Evolutionary conservation across 2,888 invertebrate genomes (phyloP).

Genomic region (Nomada hirtipes): DNA sequence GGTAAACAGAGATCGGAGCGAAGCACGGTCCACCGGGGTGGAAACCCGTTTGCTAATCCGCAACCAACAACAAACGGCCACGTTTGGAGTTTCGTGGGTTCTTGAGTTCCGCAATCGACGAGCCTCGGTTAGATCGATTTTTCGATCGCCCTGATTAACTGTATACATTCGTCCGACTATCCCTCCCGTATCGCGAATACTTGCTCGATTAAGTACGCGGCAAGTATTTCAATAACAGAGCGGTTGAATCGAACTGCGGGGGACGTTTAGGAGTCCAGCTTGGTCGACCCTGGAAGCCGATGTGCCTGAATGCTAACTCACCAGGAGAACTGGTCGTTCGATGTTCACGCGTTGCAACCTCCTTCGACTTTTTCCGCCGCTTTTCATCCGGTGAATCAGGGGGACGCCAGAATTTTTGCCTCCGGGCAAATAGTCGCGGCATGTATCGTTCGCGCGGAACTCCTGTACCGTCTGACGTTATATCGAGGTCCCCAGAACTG

Average conservation of each 20-base stretch:
- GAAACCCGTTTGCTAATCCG: constrained; percentile 64
- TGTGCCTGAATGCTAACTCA: neutral
- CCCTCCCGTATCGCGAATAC: constrained; percentile 62
- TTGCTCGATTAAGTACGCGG: constrained; percentile 66
- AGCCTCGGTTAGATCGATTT: constrained; percentile 47
- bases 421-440: neutral
- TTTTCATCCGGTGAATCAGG: neutral
- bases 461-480: neutral
- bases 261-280: constrained; percentile 30
- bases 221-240: constrained; percentile 76
- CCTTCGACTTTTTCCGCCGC: neutral
- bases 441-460: no score
- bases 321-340: neutral
- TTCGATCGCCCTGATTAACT: constrained; percentile 50
- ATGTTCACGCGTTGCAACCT: neutral
- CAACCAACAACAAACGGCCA: constrained; percentile 51
- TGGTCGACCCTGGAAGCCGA: constrained; percentile 19
- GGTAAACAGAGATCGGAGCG: constrained; percentile 29
- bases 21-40: constrained; percentile 13
- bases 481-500: neutral
- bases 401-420: neutral
- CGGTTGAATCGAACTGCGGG: constrained; percentile 25
- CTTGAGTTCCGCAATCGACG: constrained; percentile 40
- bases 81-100: constrained; percentile 52
- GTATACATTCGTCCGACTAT: constrained; percentile 51